phyloP scores from a whole-genome alignment of 2,888 invertebrate genomes.

The Cecidostiba fungosa region DNA sequence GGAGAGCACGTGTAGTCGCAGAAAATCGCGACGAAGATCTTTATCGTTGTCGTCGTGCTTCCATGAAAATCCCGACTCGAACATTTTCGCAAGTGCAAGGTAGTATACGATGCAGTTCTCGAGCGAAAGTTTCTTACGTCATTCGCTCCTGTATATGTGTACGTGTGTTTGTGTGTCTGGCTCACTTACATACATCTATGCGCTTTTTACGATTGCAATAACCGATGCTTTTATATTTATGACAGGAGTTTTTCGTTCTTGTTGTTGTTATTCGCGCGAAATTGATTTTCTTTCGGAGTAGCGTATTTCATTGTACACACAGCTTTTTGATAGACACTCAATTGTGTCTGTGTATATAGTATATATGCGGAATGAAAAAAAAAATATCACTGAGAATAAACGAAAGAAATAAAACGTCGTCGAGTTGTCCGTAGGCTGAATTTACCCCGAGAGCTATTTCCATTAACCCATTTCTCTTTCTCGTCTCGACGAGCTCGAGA shows the following conservation, averaged over 20 bases:
- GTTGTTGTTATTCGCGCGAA: neutral
- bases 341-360: neutral
- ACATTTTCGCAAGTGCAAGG: conserved; percentile 74
- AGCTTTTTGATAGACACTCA: neutral
- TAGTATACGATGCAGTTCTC: conserved; percentile 66
- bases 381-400: neutral
- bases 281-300: conserved; percentile 15
- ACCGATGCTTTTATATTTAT: conserved; percentile 19
- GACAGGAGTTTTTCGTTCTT: neutral
- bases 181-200: too few species aligned
- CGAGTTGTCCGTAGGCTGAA: conserved; percentile 27
- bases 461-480: conserved; percentile 61
- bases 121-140: conserved; percentile 77
- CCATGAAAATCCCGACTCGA: conserved; percentile 58
- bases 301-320: too few species aligned
- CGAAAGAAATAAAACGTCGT: conserved; percentile 7
- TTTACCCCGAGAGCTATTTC: conserved; percentile 60
- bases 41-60: conserved; percentile 26
- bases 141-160: conserved; percentile 51
- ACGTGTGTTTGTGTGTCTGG: neutral
- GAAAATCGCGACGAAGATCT: neutral
- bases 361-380: neutral
- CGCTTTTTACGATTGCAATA: neutral
- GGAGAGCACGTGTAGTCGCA: neutral
- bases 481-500: conserved; percentile 10